phyloP scores from a whole-genome alignment of 2,797 vertebrate species.

The Ibycter americanus region DNA sequence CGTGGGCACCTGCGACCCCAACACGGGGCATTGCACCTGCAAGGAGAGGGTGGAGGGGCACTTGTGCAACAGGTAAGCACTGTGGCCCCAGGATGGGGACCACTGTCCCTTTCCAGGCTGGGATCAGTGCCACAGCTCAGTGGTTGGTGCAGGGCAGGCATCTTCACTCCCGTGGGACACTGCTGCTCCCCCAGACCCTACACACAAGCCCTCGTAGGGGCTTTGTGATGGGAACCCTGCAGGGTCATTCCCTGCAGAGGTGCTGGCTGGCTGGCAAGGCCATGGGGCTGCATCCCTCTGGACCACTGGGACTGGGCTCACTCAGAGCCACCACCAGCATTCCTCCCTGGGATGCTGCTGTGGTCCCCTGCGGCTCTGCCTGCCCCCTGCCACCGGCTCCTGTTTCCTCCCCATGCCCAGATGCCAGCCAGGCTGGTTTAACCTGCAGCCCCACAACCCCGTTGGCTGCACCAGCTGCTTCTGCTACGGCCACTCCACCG shows the following conservation, averaged over 20 bases:
- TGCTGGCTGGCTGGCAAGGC: no score
- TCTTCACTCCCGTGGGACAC: fast-evolving
- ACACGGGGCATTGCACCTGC: slow-evolving; percentile 86
- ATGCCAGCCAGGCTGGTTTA: slow-evolving; percentile 89
- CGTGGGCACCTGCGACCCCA: slow-evolving; percentile 80
- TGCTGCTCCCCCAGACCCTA: not conserved
- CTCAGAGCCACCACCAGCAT: not conserved
- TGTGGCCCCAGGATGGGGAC: fast-evolving
- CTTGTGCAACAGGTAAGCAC: slow-evolving; percentile 84
- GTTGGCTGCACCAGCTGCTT: slow-evolving; percentile 88
- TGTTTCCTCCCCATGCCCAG: slow-evolving; percentile 63
- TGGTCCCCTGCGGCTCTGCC: not conserved
- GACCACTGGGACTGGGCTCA: not conserved
- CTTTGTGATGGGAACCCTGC: not conserved
- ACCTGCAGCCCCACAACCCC: slow-evolving; percentile 80
- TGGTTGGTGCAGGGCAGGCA: fast-evolving
- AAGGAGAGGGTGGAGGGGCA: slow-evolving; percentile 87
- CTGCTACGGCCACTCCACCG: slow-evolving; percentile 90
- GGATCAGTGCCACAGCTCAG: not conserved
- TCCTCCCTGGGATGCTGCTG: no score
- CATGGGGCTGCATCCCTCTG: not conserved
- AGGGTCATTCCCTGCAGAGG: not conserved
- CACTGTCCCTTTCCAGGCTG: not conserved
- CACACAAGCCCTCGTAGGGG: not conserved
- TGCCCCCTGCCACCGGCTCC: not conserved